Evolutionary conservation across 2,888 invertebrate species (phyloP), one percentile per base, ranked within the genome.

Genomic region (Perizoma flavofasciatum): DNA sequence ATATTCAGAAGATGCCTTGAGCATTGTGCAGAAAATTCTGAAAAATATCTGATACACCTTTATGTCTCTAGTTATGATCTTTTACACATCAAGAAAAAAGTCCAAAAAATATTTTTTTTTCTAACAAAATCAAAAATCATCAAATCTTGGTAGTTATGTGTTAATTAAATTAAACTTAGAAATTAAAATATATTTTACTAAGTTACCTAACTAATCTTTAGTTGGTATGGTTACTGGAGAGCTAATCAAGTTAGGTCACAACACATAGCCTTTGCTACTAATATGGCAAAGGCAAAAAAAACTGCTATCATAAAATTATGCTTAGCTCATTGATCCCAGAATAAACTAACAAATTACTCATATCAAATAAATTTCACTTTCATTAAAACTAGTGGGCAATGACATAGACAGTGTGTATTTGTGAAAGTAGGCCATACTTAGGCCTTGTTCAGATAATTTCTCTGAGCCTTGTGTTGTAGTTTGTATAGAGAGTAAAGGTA

Each of bases 391-490:
- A 32, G 10, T 45, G 44, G 44, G 44, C 22, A 22, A 44, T 44
- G 44, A 44, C 44, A 11, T 22, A 6, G 6, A 22, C 22, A 44
- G 49, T 49, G 47, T 35, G 47, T 61, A 46, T 59, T 51, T 61
- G 67, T 67, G 67, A 69, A 69, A 69, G 67, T 65, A 40, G 66
- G 68, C 58, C 62, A 59, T 57, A 48, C 46, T 52, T 63, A 66
- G 59, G 57, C 44, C 56, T 57, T 57, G 22, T 10, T 40, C 51
- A 61, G 47, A 50, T 59, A 56, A 63, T 66, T 66, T 66, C 63
- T 59, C 61, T 63, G 43, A 59, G 59, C 59, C 44, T 55, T 62
- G 54, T 61, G 41, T 41, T 41, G 41, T 41, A 10, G 10, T 41
- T 10, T 41, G 10, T n/a, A 41, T 10, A 4, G 7, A 39, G 4